These are phyloP conservation scores for Gastrophryne carolinensis DNA, from an alignment of 2,797 vertebrate species.

Conservation along the genomic window DNA sequence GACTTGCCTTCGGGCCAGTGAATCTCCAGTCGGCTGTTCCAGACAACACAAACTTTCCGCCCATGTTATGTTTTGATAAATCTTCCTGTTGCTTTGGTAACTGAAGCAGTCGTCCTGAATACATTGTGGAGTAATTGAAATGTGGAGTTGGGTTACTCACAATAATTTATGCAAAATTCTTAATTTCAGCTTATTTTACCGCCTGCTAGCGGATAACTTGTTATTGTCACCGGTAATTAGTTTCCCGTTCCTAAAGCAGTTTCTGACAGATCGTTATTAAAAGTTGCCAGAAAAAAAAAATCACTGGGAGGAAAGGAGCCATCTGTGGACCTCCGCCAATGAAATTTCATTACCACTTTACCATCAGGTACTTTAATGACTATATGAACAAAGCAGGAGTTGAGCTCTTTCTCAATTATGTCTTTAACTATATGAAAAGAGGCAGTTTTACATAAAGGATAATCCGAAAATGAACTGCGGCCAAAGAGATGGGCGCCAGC, in stretches of 20 bases:
- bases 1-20: too few species aligned
- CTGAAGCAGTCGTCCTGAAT: too few species aligned
- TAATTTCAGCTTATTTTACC: background rate
- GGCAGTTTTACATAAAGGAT: too few species aligned
- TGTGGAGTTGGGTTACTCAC: background rate
- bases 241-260: background rate
- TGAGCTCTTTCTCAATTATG: background rate
- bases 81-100: too few species aligned
- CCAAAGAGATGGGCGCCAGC: too few species aligned
- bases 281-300: background rate
- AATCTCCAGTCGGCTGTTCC: too few species aligned
- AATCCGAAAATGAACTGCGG: too few species aligned
- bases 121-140: background rate
- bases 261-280: conserved; percentile 2
- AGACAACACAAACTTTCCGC: too few species aligned
- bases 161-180: background rate
- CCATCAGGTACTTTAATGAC: background rate
- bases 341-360: too few species aligned
- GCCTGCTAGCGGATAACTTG: background rate
- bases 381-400: background rate
- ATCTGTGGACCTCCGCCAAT: background rate
- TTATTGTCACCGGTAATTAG: background rate
- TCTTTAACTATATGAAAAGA: too few species aligned
- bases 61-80: too few species aligned
- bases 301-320: background rate